Base-by-base conservation (phyloP, 1,140 invertebrate genomes). In the Daktulosphaira vitifoliae region DNA sequence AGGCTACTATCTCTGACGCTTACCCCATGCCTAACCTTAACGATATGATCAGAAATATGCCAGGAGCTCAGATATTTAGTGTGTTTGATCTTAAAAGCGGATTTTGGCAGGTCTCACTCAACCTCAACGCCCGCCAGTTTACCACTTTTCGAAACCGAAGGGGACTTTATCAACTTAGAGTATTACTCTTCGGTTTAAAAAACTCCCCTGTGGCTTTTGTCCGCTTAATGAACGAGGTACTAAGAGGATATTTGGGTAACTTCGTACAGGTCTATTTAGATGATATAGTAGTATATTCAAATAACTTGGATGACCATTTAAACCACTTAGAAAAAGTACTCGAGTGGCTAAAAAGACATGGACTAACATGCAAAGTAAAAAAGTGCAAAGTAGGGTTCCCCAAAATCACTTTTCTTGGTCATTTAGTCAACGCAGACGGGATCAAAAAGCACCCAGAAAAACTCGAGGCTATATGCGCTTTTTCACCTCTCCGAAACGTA, bases 11-110 rank as follows among this genome's bases (percentile, higher is more conserved):
- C 2, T 67, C 70, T 49, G 77, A 80, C 65, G 56, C 70, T 11
- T 80, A 73, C 67, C 79, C 78, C 0, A 65, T 82, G 1, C 79
- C 78, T 0, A 50, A 71, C 4, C 78, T 81, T 18, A 74, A 79
- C 18, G 76, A 79, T 18, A 69, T 68, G 15, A 65, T 82, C 2
- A 72, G 75, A 65, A 11, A 6, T 16, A 38, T 68, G 25, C 8
- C 20, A 0, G 67, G 52, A 15, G 65, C 67, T 2, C 39, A 66
- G 22, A 67, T 49, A 22, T 80, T 81, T 65, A 71, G 71, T 1
- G 73, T 74, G 0, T 59, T 82, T 16, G 79, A 82, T 71, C 65
- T 79, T 15, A 72, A 69, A 3, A 73, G 70, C 22, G 81, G 81
- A 3, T 82, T 78, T 71, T 77, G 75, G 70, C 80, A 82, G 68